Evolutionary conservation across 2,888 invertebrate species (phyloP).

Genomic region (Phyllotreta striolata): DNA sequence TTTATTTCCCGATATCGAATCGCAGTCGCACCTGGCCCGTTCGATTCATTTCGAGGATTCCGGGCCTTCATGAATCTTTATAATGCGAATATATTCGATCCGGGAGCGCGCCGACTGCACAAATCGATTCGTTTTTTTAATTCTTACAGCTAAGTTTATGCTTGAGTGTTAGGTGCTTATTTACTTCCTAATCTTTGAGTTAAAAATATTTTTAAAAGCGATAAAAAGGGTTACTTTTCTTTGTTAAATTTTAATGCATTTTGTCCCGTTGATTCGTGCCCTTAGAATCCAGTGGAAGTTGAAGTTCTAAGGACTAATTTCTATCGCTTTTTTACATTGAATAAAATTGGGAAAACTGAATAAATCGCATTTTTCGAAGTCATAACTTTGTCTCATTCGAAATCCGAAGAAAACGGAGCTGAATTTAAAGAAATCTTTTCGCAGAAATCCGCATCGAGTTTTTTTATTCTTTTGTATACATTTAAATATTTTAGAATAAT

Average conservation of each 20-base stretch:
- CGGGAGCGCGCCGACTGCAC: neutral
- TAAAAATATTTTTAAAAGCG: too few species aligned
- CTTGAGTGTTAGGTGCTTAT: too few species aligned
- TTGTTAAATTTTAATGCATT: neutral
- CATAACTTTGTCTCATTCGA: conserved; percentile 13
- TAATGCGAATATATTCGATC: conserved; percentile 19
- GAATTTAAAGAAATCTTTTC: conserved; percentile 8
- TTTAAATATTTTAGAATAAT: conserved; percentile 15
- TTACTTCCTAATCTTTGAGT: too few species aligned
- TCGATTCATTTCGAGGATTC: conserved; percentile 18
- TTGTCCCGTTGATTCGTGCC: neutral
- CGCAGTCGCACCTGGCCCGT: conserved; percentile 14
- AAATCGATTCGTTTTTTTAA: neutral
- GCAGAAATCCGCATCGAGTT: neutral
- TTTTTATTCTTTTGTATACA: conserved; percentile 10
- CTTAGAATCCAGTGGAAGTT: conserved; percentile 1
- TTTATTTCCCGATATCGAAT: conserved; percentile 16
- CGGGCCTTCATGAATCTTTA: conserved; percentile 6
- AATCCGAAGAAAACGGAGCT: neutral
- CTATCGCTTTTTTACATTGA: conserved; percentile 18
- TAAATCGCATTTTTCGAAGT: conserved; percentile 17
- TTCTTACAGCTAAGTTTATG: too few species aligned
- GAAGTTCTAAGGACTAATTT: conserved; percentile 20
- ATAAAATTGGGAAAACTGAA: conserved; percentile 14
- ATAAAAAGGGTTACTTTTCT: too few species aligned